Percentiles rank a stretch among this genome's conserved stretches.
phyloP scores from a whole-genome alignment of 2,888 invertebrate species.

The Ochlodes sylvanus region DNA sequence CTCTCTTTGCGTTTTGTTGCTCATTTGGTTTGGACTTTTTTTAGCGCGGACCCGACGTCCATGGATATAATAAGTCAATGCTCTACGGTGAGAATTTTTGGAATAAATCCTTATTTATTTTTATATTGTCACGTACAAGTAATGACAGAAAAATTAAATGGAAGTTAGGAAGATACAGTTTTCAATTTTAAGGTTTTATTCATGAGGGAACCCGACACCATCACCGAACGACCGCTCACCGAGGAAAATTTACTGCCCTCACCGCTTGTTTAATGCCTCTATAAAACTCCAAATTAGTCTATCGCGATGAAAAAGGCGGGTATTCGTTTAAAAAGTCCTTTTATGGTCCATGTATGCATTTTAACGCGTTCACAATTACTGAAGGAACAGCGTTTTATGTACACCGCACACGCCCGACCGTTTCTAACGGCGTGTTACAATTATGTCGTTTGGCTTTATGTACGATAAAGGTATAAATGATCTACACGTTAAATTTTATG shows the following conservation, averaged over 20 bases:
- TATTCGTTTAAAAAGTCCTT: constrained; percentile 29
- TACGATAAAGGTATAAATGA: neutral
- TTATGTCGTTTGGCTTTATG: constrained; percentile 1
- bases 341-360: constrained; percentile 29
- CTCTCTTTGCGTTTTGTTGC: no score
- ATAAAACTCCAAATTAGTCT: constrained; percentile 37
- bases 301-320: constrained; percentile 23
- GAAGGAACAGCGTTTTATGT: neutral
- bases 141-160: no score
- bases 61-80: no score
- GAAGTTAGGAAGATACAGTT: neutral
- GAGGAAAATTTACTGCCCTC: constrained; percentile 33
- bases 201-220: constrained; percentile 24
- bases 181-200: neutral
- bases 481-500: neutral
- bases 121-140: no score
- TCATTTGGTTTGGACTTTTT: no score
- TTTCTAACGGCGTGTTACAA: neutral
- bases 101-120: no score
- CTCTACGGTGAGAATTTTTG: no score
- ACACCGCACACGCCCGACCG: neutral
- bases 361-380: constrained; percentile 31
- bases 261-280: constrained; percentile 29
- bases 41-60: no score
- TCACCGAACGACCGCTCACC: constrained; percentile 14